Percentiles rank a stretch among this genome's conserved stretches.
These are phyloP conservation scores for Ophioninae sp. DNA, from an alignment of 2,888 invertebrate genomes.

Conservation along the genomic window DNA sequence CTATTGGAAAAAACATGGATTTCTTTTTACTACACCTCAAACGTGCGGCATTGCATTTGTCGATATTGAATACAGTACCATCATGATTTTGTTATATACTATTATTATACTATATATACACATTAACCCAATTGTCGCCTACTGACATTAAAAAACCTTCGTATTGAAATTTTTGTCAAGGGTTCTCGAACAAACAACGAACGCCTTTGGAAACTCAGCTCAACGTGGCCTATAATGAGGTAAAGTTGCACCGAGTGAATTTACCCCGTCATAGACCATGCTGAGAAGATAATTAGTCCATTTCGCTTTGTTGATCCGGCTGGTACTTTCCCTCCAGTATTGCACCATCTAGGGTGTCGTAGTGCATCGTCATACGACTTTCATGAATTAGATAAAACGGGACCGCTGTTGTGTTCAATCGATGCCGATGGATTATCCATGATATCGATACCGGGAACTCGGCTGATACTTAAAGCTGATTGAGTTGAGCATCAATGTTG, in stretches of 20 bases:
- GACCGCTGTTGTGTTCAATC: background rate
- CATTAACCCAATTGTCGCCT: background rate
- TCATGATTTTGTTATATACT: too few species aligned
- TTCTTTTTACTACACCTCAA: too few species aligned
- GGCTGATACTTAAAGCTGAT: too few species aligned
- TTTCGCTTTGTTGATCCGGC: conserved; percentile 8
- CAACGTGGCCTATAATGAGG: background rate
- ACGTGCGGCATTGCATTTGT: too few species aligned
- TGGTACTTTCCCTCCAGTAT: background rate
- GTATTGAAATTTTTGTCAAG: too few species aligned
- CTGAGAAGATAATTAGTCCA: conserved; percentile 11
- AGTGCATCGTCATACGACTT: conserved; percentile 2
- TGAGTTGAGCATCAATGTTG: too few species aligned
- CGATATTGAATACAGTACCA: too few species aligned
- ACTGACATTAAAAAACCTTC: too few species aligned
- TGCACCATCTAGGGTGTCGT: background rate
- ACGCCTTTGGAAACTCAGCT: background rate
- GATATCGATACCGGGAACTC: background rate
- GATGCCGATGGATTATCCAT: conserved; percentile 16
- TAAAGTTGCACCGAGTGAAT: background rate
- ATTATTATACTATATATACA: too few species aligned
- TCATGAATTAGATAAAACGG: background rate
- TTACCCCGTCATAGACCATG: conserved; percentile 13
- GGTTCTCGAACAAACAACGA: background rate
- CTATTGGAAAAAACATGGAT: too few species aligned